A percentile compares a stretch with the other conserved stretches of the same genome.
Evolutionary conservation across 2,797 vertebrate genomes (phyloP).

Genomic region (Zalophus californianus): DNA sequence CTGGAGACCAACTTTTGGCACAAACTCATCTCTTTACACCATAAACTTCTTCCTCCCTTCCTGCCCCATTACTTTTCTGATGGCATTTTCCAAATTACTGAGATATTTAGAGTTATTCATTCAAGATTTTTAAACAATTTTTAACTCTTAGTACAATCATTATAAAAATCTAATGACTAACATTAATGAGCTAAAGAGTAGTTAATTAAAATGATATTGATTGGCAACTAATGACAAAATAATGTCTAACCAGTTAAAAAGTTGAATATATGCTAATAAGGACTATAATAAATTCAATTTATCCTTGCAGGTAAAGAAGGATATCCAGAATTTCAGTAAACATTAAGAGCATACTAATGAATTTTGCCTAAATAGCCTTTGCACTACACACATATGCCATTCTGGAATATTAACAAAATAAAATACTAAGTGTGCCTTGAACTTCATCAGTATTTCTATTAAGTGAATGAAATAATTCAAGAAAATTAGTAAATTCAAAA

Average conservation of each 20-base stretch:
- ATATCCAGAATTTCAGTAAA: background rate
- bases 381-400: background rate
- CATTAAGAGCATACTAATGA: background rate
- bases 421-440: constrained; percentile 4
- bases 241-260: background rate
- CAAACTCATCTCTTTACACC: background rate
- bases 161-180: constrained; percentile 30
- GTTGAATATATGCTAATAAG: background rate
- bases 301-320: background rate
- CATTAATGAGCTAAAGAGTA: background rate
- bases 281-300: background rate
- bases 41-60: background rate
- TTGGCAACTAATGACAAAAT: background rate
- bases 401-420: background rate
- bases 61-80: background rate
- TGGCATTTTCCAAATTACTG: background rate
- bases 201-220: background rate
- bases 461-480: constrained; percentile 9
- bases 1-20: too few relatives aligned
- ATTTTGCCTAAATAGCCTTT: background rate
- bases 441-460: background rate
- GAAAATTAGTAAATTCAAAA: background rate
- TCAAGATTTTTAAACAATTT: constrained; percentile 11
- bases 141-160: background rate
- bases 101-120: background rate